Conservation (phyloP, 2,888 invertebrate species). For the Cepaea hortensis region DNA sequence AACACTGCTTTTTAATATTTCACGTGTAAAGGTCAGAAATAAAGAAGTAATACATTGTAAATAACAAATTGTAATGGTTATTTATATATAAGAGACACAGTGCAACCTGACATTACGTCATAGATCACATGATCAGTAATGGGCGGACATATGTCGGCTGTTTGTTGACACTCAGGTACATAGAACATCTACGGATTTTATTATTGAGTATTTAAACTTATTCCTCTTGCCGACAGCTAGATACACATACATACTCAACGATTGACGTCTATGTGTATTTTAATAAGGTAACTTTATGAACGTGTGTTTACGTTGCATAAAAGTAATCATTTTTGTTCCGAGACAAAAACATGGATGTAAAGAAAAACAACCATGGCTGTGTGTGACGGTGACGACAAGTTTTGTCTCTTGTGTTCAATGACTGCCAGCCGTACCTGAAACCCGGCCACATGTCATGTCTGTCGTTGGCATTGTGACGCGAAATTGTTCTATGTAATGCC, state of each 20-base stretch:
- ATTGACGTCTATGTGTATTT: too few species aligned
- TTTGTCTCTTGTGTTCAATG: too few species aligned
- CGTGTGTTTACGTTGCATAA: too few species aligned
- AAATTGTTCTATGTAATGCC: too few species aligned
- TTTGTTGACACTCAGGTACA: slow-evolving; percentile 42
- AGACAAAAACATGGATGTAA: slow-evolving; percentile 31
- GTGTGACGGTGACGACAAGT: too few species aligned
- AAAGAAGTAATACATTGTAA: background rate
- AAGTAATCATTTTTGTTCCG: background rate
- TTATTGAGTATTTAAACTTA: background rate
- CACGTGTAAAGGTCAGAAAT: background rate
- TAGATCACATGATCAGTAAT: slow-evolving; percentile 57
- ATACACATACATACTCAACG: too few species aligned
- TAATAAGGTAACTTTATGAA: too few species aligned
- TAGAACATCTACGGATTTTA: background rate
- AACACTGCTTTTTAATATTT: background rate
- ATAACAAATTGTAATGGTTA: background rate
- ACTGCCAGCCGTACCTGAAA: too few species aligned
- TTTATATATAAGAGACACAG: background rate
- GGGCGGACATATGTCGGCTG: slow-evolving; percentile 51
- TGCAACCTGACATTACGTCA: slow-evolving; percentile 52
- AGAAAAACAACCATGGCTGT: background rate
- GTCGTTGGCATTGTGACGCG: too few species aligned
- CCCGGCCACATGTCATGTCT: too few species aligned
- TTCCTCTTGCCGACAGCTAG: too few species aligned